Evolutionary conservation across 2,113 vertebrate genomes (phyloP), one percentile per base, ranked within the genome.

Genomic region (Lepisosteus osseus): DNA sequence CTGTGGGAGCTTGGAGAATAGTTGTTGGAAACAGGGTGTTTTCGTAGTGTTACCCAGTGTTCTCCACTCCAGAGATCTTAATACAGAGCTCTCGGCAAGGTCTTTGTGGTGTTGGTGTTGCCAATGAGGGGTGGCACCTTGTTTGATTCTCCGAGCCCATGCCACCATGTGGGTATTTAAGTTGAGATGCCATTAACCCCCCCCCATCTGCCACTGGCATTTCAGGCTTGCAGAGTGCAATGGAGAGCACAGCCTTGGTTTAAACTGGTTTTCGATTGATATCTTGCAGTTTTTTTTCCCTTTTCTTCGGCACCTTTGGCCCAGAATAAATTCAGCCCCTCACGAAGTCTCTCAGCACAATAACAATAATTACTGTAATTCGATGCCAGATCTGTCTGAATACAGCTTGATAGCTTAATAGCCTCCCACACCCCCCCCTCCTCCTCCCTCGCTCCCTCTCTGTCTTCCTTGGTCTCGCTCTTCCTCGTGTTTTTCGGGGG

Each of bases 301-400:
- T 69, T 13, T 47, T 61, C 51, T 59, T n/a, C 42, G 47, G 9
- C 41, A 13, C 55, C 47, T 51, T 51, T 43, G 54, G n/a, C 8
- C 65, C 43, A 4, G 14, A 15, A 61, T 54, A 72, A 72, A 42
- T 45, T n/a, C 45, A 57, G 11, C 12, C 72, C n/a, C 55, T 15
- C 43, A n/a, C 43, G 29, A 41, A 68, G 56, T 17, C 15, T 13
- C 59, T 15, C 61, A 15, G 70, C 70, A 71, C 70, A 71, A 45
- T 71, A 71, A 71, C 65, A 73, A 67, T 73, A 67, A 73, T 68
- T 68, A 62, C 59, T 67, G 66, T 73, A 73, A 67, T 73, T 73
- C 68, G 72, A 73, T 68, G 44, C 72, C 57, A 42, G 72, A 61
- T 43, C 5, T 66, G 3, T 7, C 44, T 62, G 65, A 54, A 44